Percentiles rank a stretch among this genome's conserved stretches.
phyloP scores from a whole-genome alignment of 2,797 vertebrate genomes.

The Eospalax fontanierii region DNA sequence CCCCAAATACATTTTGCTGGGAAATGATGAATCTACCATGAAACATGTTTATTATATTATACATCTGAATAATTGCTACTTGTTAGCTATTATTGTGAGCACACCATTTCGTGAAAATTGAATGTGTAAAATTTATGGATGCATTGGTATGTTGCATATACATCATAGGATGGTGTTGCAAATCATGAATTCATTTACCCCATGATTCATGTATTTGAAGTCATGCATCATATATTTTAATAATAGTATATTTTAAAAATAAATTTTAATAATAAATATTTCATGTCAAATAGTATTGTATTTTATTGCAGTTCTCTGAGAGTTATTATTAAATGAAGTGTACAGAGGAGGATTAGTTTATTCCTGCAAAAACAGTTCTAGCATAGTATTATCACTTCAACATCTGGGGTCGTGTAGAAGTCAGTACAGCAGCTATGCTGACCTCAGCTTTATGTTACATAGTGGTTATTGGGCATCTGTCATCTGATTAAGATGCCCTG shows the following conservation, averaged over 20 bases:
- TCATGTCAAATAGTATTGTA: neutral
- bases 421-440: slow-evolving; percentile 34
- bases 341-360: neutral
- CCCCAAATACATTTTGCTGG: neutral
- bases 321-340: neutral
- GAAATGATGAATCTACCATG: neutral
- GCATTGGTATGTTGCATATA: neutral
- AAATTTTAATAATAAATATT: neutral
- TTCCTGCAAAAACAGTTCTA: neutral
- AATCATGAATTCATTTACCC: neutral
- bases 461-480: neutral
- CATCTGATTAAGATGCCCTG: neutral
- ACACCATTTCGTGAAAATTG: slow-evolving; percentile 12
- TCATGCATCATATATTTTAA: neutral
- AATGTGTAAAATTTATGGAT: neutral
- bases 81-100: neutral
- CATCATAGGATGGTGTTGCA: neutral
- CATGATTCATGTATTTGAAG: neutral
- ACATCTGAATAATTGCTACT: neutral
- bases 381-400: neutral
- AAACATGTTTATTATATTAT: neutral
- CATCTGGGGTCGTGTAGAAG: slow-evolving; percentile 44
- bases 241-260: too few species aligned
- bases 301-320: neutral
- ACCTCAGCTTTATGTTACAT: neutral